A percentile compares a stretch with the other conserved stretches of the same genome.
These are phyloP conservation scores for Anoplolepis gracilipes DNA, from an alignment of 1,140 invertebrate genomes.

Conservation along the genomic window DNA sequence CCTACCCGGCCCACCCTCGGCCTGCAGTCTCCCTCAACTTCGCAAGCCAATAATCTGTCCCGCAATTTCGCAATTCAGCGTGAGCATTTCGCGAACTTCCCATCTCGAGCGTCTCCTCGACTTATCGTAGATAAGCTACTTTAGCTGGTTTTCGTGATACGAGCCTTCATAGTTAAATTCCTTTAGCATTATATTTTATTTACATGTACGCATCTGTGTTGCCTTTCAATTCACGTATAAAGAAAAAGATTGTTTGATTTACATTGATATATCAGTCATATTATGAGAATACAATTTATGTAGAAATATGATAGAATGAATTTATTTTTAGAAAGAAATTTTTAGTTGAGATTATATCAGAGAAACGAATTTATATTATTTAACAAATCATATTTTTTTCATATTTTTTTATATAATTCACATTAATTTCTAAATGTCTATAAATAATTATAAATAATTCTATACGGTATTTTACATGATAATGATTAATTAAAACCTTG, in stretches of 20 bases:
- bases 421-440: not conserved
- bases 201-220: not conserved
- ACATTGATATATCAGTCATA: not conserved
- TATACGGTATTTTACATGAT: not conserved
- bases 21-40: slow-evolving; percentile 76
- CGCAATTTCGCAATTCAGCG: slow-evolving; percentile 76
- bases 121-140: slow-evolving; percentile 74
- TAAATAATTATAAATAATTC: not conserved
- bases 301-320: not conserved
- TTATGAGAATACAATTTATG: not conserved
- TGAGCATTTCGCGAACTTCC: slow-evolving; percentile 70
- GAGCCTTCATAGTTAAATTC: slow-evolving; percentile 45
- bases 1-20: slow-evolving; percentile 73
- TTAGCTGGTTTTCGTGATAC: slow-evolving; percentile 58
- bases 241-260: not conserved
- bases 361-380: not conserved
- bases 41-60: slow-evolving; percentile 80
- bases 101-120: slow-evolving; percentile 66
- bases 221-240: not conserved
- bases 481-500: slow-evolving; percentile 12
- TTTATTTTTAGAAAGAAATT: not conserved
- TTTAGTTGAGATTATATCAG: not conserved
- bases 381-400: not conserved
- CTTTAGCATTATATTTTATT: slow-evolving; percentile 39
- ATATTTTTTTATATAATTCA: not conserved